Evolutionary conservation across 2,888 invertebrate species (phyloP), one percentile per base, ranked within the genome.

Genomic region (Chrysotoxum bicinctum): DNA sequence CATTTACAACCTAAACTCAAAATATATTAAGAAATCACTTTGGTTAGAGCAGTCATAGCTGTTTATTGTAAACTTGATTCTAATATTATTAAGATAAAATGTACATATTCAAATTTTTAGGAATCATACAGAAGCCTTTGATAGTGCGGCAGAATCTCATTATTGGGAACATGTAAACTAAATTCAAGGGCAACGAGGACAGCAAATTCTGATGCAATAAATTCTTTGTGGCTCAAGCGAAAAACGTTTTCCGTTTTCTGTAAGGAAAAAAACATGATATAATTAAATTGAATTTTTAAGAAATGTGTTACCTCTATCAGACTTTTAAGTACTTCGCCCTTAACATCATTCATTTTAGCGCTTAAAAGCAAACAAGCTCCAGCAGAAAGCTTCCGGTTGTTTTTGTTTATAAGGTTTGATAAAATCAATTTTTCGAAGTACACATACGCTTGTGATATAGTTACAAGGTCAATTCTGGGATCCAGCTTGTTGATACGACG

Each of bases 361-460:
- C 99, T 97, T 14, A 99, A 93, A 80, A 99, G 93, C 73, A 99
- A 93, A 91, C 98, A 98, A 14, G 98, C 98, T 48, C 98, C 99
- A 16, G 99, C 98, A 91, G 98, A 98, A 78, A 98, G 93, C 92
- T 99, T 99, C 56, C 99, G 94, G 91, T 99, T 99, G 90, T 95
- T 96, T 92, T 99, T 99, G 90, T 98, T 98, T 66, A 99, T 97
- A 81, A 98, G 93, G 90, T 97, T 96, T 87, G 96, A 96, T 66
- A 98, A 93, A 88, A 99, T 98, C 72, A 99, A 93, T 91, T 98
- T 98, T 92, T 99, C 99, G 92, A 99, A 99, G 92, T 98, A 99
- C n/a, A 99, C 99, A 90, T 98, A 99, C 0, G 98, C 97, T 91
- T 98, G 98, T 19, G 99, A 98, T 19, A 99, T 97, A 0, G 98